Evolutionary conservation across 2,113 vertebrate species (phyloP).

Genomic region (Corapipo altera): DNA sequence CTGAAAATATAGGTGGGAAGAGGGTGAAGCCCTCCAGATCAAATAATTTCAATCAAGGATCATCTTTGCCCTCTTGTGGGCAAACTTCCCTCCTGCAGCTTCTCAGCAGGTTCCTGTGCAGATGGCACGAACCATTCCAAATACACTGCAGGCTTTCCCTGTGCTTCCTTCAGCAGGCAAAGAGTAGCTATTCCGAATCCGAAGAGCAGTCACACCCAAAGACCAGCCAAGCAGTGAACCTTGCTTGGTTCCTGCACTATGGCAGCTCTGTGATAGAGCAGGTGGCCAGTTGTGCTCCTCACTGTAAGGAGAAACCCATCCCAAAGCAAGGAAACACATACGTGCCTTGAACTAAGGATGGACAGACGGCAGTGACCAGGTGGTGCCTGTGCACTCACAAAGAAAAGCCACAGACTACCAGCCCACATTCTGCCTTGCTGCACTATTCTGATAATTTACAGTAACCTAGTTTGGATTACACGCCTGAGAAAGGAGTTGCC

Average conservation of each 20-base stretch:
- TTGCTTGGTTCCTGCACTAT: neutral
- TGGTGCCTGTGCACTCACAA: neutral
- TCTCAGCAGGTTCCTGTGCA: neutral
- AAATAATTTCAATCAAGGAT: neutral
- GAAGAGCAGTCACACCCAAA: neutral
- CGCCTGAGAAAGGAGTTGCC: neutral
- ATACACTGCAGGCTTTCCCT: neutral
- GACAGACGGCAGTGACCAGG: no score
- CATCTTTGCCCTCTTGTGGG: constrained; percentile 55
- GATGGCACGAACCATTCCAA: neutral
- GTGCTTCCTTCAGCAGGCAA: neutral
- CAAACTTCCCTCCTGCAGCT: constrained; percentile 7
- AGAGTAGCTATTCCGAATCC: neutral
- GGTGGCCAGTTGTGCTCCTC: neutral
- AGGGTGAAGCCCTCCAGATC: rapidly evolving
- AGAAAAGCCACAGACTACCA: neutral
- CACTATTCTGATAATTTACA: neutral
- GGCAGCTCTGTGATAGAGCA: neutral
- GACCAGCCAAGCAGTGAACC: neutral
- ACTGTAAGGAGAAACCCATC: neutral
- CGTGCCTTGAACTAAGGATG: rapidly evolving
- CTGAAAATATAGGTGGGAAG: neutral
- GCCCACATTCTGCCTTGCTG: neutral
- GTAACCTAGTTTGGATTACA: neutral
- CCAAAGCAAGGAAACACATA: neutral